These are phyloP conservation scores for Erithacus rubecula DNA, from an alignment of 2,797 vertebrate genomes.

Conservation along the genomic window DNA sequence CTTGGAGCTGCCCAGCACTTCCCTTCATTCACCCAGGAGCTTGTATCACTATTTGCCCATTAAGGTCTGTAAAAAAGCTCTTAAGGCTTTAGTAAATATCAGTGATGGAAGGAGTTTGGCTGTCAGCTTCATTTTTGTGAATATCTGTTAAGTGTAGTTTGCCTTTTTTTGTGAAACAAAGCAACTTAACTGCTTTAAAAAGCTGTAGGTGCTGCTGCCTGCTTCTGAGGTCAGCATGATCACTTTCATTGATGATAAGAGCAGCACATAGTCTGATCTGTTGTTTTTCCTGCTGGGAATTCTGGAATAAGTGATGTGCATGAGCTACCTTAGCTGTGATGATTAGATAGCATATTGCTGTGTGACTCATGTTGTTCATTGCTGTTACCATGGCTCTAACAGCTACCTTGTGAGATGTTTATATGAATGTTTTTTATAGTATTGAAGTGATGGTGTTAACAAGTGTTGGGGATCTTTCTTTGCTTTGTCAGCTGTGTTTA, in stretches of 20 bases:
- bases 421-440: neutral
- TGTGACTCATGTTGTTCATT: neutral
- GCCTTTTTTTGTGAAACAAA: neutral
- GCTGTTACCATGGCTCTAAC: slow-evolving; percentile 9
- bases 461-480: neutral
- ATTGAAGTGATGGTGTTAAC: neutral
- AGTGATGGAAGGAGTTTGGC: neutral
- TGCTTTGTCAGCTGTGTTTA: neutral
- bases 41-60: neutral
- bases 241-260: accelerated
- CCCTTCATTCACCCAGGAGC: neutral
- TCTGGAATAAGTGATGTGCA: neutral
- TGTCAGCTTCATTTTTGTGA: neutral
- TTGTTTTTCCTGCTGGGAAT: neutral
- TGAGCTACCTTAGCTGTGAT: neutral
- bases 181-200: neutral
- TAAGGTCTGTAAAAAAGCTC: neutral
- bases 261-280: neutral
- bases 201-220: accelerated
- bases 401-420: slow-evolving; percentile 1
- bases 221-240: neutral
- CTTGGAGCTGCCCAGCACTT: neutral
- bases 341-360: neutral
- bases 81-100: neutral
- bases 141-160: neutral